A percentile compares a stretch with the other conserved stretches of the same genome.
These are phyloP conservation scores for Xanthostigma xanthostigma DNA, from an alignment of 2,888 invertebrate genomes.

Conservation along the genomic window DNA sequence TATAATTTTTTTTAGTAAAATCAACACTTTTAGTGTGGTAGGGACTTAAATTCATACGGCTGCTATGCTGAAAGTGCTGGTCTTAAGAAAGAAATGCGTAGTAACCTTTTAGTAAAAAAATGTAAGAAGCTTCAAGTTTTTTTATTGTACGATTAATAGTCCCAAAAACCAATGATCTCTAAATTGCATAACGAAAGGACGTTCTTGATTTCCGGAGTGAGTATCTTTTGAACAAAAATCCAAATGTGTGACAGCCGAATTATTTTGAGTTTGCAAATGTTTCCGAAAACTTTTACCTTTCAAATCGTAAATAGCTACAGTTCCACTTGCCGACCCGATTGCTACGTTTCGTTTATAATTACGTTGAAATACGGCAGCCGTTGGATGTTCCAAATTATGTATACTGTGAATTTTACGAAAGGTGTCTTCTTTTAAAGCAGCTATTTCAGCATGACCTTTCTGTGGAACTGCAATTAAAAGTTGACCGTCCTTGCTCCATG, in stretches of 20 bases:
- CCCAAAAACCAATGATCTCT: too few relatives aligned
- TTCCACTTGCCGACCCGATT: background rate
- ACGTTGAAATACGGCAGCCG: conserved; percentile 25
- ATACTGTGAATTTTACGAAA: conserved; percentile 23
- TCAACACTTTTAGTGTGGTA: too few relatives aligned
- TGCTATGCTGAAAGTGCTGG: too few relatives aligned
- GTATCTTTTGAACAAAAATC: conserved; percentile 35
- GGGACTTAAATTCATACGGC: too few relatives aligned
- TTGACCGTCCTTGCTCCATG: conserved; percentile 26
- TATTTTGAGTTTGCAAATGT: background rate
- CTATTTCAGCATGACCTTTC: conserved; percentile 23
- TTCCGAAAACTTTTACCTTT: conserved; percentile 2
- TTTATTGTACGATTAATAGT: too few relatives aligned
- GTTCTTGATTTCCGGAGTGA: too few relatives aligned
- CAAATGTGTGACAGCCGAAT: conserved; percentile 28
- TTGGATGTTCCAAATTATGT: conserved; percentile 22
- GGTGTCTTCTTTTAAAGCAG: conserved; percentile 23
- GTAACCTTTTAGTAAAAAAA: too few relatives aligned
- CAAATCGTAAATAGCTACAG: conserved; percentile 2
- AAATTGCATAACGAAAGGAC: too few relatives aligned
- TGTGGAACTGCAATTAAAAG: conserved; percentile 26
- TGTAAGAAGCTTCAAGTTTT: too few relatives aligned
- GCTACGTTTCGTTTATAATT: conserved; percentile 22
- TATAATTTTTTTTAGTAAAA: too few relatives aligned
- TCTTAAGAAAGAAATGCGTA: too few relatives aligned